Base-by-base conservation (phyloP, 2,113 vertebrate species). In the Mastomys coucha region DNA sequence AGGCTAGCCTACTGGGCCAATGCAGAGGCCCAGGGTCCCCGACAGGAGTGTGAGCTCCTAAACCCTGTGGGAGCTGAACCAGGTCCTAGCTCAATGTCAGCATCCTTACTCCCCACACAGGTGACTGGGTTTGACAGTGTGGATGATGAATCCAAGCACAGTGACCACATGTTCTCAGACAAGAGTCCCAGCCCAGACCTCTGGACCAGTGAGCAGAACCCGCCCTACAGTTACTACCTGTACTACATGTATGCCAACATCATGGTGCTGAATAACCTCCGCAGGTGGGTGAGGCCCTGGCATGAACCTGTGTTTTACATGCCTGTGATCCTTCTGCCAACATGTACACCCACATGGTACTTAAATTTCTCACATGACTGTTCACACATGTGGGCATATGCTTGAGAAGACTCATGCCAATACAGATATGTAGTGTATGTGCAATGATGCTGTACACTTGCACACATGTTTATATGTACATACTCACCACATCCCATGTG, bases 181-280 rank as follows among this genome's bases (percentile, higher is more conserved):
- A 99, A 99, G 95, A 99, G 99, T 97, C 99, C 99, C 49, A 99
- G 98, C 97, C 99, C 99, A 16, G 99, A 99, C 91, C 96, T 98
- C 31, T 99, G 99, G 99, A 99, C 98, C 70, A 98, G 97, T 1
- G 99, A 99, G 22, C 99, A 99, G 91, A 99, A 99, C 98, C 99
- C 99, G 0, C 99, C 99, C 0, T 99, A 99, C 93, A 99, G 99
- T 91, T 99, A 99, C 98, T 99, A 99, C 97, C 98, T 99, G 94
- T 99, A 99, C 97, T 99, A 99, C 90, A 99, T 99, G 99, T 99
- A 99, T 2, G 99, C 99, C 98, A 99, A 99, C 98, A 99, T 99
- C 98, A 99, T 99, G 99, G 98, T 99, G 98, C 99, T 99, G 89
- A 99, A 99, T 98, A 99, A 99, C 98, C 99, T 99, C 89, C 99